phyloP scores from a whole-genome alignment of 2,113 vertebrate species.

The Lasiurus cinereus region DNA sequence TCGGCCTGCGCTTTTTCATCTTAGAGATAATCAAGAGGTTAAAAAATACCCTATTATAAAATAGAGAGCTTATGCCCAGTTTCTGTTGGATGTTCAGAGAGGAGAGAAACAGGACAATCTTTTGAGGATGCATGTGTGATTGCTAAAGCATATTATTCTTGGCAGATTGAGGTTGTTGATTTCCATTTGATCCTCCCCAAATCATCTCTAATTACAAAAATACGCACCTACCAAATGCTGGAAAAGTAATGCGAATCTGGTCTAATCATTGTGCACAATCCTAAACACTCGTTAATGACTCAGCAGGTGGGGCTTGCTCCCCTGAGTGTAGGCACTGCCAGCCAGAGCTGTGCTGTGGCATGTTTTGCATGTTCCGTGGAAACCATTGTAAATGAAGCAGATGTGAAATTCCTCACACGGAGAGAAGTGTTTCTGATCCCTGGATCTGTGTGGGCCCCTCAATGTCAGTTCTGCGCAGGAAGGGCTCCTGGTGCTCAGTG shows the following conservation, averaged over 20 bases:
- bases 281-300: conserved; percentile 49
- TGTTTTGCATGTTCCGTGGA: conserved; percentile 72
- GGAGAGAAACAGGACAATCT: neutral
- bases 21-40: neutral
- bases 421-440: conserved; percentile 69
- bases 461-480: conserved; percentile 80
- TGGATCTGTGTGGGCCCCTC: conserved; percentile 61
- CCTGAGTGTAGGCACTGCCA: conserved; percentile 5
- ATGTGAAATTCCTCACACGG: conserved; percentile 76
- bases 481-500: conserved; percentile 73
- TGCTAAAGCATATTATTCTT: neutral
- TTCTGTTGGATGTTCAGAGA: conserved; percentile 21
- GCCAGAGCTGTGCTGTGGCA: neutral
- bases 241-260: conserved; percentile 19
- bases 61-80: neutral
- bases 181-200: conserved; percentile 45
- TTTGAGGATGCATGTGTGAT: neutral
- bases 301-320: neutral
- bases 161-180: conserved; percentile 47
- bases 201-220: conserved; percentile 51
- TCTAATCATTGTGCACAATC: conserved; percentile 17
- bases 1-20: neutral
- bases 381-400: conserved; percentile 79
- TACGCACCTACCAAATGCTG: neutral
- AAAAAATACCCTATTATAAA: neutral